Evolutionary conservation across 2,113 vertebrate genomes (phyloP), one percentile per base, ranked within the genome.

Genomic region (Ptilorrhoa leucosticta): DNA sequence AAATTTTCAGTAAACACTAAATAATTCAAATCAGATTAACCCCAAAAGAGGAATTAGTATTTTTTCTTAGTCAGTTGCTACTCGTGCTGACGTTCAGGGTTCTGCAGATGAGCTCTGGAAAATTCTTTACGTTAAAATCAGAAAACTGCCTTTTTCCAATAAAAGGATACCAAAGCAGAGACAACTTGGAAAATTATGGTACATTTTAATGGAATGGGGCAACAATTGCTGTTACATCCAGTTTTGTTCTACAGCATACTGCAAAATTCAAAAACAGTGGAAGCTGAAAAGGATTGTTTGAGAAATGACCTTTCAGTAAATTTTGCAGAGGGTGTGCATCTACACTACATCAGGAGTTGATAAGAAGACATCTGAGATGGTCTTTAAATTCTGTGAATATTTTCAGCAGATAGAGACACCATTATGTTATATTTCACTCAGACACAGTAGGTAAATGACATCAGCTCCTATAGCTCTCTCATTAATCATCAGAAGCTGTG

Each of bases 1-100:
- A 56, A 61, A 21, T 60, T 87, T 95, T 90, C 45, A 69, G 8
- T 65, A 42, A 69, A 51, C 31, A 47, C 5, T 56, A 84, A 28
- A 47, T 89, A 75, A 75, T 66, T 75, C 14, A 57, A 23, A 39
- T 35, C 28, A 21, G 7, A 66, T 40, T 45, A 45, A 57, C 6
- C 11, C 8, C 71, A 39, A 51, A 89, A 61, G 31, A 57, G 1
- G 31, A 44, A 20, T 3, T 11, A 23, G 7, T 3, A 22, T 11
- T 57, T 82, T 83, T 83, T 39, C 15, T 80, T 15, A n/a, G 45
- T 40, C 31, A 30, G 0, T 42, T 54, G 15, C 50, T 72, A 42
- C 23, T 56, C 0, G 0, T 69, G 4, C 12, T 83, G 48, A 14
- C 18, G 68, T 56, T 42, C 0, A 9, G 30, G 6, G 4, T 3